These are phyloP conservation scores for Falco rusticolus DNA, from an alignment of 2,797 vertebrate species.

Conservation along the genomic window DNA sequence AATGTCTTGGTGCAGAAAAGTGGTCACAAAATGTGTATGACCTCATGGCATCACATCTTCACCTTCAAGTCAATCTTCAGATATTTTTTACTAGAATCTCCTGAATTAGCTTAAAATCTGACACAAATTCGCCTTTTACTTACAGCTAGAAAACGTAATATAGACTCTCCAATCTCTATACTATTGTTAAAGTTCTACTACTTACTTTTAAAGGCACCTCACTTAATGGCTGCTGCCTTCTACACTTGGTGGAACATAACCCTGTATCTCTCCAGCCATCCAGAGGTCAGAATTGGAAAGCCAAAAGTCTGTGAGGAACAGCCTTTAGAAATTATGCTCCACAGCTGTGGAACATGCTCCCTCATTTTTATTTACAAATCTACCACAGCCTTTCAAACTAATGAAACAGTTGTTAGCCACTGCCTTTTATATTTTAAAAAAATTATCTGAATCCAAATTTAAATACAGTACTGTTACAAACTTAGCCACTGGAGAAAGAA, in stretches of 20 bases:
- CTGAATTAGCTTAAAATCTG: not conserved
- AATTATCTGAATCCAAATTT: not conserved
- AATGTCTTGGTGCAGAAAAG: not conserved
- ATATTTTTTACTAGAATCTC: not conserved
- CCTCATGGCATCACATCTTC: not conserved
- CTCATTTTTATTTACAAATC: not conserved
- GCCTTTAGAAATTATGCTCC: constrained; percentile 16
- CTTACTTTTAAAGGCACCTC: constrained; percentile 34
- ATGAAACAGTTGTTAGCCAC: constrained; percentile 2
- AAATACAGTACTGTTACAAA: not conserved
- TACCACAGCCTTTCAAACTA: constrained; percentile 21
- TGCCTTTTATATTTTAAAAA: not conserved
- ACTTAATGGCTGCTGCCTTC: constrained; percentile 18
- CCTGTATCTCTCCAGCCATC: constrained; percentile 44
- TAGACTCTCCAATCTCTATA: not conserved
- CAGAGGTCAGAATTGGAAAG: constrained; percentile 34
- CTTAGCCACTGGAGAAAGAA: not conserved
- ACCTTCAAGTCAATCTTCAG: not conserved
- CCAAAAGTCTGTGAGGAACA: constrained; percentile 38
- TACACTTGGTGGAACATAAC: constrained; percentile 12
- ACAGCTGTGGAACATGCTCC: constrained; percentile 17
- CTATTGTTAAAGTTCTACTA: not conserved
- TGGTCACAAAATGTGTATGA: rapidly evolving
- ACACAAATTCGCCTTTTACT: not conserved
- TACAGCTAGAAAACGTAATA: not conserved